Conservation (phyloP, 1,140 invertebrate species). For the Paramacrobiotus metropolitanus region DNA sequence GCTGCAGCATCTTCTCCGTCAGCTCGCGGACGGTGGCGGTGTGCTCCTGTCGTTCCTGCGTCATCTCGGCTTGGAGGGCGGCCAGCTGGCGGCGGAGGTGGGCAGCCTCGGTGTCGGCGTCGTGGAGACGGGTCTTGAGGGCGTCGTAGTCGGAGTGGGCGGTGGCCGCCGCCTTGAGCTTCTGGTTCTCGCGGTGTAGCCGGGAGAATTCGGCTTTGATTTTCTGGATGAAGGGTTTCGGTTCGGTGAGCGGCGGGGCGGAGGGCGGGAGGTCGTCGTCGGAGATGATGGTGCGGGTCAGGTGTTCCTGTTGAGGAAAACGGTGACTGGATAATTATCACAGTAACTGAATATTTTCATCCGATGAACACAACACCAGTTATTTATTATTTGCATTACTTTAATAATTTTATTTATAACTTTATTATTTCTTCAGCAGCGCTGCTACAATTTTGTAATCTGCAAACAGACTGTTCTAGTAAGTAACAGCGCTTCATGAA, state of each 20-base stretch:
- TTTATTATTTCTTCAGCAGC: no score
- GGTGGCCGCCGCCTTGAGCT: neutral
- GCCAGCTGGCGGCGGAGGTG: neutral
- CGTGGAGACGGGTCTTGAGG: neutral
- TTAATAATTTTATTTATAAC: no score
- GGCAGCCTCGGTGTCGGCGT: neutral
- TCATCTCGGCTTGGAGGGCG: neutral
- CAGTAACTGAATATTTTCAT: neutral
- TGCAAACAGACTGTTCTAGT: no score
- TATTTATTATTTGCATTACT: no score
- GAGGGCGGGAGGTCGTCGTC: neutral
- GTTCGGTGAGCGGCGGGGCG: neutral
- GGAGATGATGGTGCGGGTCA: neutral
- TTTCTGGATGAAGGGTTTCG: neutral
- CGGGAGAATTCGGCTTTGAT: slow-evolving; percentile 1
- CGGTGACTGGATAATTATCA: neutral
- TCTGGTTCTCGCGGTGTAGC: slow-evolving; percentile 2
- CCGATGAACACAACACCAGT: no score
- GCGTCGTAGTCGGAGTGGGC: neutral
- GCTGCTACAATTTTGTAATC: no score
- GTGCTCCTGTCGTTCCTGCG: neutral
- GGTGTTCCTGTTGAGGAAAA: neutral
- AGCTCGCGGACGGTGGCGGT: neutral
- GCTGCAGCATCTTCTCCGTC: neutral
- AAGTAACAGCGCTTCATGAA: no score